Percentiles rank a stretch among this genome's conserved stretches.
Conservation (phyloP, 2,888 invertebrate genomes). For the Parnassius glacialis region DNA sequence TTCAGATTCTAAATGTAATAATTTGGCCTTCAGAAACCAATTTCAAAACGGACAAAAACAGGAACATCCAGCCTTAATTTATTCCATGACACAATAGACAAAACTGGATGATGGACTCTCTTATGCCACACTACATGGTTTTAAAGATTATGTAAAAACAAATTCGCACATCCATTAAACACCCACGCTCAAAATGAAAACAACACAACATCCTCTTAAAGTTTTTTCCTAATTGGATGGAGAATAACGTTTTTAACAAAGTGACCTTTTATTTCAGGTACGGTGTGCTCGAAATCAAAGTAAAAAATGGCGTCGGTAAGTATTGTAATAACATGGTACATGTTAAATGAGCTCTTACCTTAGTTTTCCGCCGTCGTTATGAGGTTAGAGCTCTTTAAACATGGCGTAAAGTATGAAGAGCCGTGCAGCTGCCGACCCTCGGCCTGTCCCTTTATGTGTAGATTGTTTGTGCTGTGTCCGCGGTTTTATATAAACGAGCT, state of each 20-base stretch:
- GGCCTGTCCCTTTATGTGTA: conserved; percentile 8
- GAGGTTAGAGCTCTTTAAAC: conserved; percentile 25
- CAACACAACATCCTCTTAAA: no score
- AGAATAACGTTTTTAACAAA: conserved; percentile 9
- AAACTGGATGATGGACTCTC: no score
- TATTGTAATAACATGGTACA: conserved; percentile 17
- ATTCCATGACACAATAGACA: no score
- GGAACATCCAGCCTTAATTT: no score
- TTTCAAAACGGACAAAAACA: no score
- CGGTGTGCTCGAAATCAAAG: conserved; percentile 6
- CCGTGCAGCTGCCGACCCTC: conserved; percentile 3
- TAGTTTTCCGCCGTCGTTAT: conserved; percentile 12
- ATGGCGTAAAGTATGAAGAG: conserved; percentile 12
- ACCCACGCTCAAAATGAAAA: no score
- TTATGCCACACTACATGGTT: no score
- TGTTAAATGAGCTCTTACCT: conserved; percentile 21
- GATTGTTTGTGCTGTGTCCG: conserved; percentile 11
- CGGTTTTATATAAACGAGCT: neutral
- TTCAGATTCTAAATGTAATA: no score
- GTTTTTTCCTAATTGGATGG: neutral
- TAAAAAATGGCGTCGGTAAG: conserved; percentile 20
- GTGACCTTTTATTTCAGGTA: conserved; percentile 19
- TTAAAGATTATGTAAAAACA: no score
- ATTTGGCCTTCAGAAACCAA: no score
- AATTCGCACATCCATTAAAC: no score